A percentile compares a stretch with the other conserved stretches of the same genome.
Conservation (phyloP, 2,797 vertebrate species). For the Hippocampus kuda region DNA sequence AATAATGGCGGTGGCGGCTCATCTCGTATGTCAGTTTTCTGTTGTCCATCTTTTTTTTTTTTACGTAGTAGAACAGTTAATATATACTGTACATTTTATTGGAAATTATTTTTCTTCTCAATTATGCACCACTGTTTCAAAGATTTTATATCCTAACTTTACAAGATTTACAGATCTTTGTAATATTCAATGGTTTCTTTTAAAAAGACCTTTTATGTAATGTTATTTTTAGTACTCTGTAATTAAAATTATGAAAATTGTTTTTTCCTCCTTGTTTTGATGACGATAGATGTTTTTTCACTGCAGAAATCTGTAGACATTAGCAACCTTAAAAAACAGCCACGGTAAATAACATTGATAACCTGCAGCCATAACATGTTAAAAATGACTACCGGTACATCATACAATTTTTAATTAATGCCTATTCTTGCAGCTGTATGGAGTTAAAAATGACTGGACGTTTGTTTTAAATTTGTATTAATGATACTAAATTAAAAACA, state of each 20-base stretch:
- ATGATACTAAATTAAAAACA: no score
- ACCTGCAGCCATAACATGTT: no score
- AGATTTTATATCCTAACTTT: slow-evolving; percentile 77
- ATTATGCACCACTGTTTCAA: slow-evolving; percentile 71
- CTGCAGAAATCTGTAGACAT: no score
- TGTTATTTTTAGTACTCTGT: slow-evolving; percentile 77
- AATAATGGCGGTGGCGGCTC: slow-evolving; percentile 52
- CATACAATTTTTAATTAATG: no score
- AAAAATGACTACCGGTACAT: no score
- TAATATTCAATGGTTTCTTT: slow-evolving; percentile 74
- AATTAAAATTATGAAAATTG: slow-evolving; percentile 69
- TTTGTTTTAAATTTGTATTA: no score
- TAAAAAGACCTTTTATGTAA: slow-evolving; percentile 74
- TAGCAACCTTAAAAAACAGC: no score
- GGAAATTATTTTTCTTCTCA: slow-evolving; percentile 69
- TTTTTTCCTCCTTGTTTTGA: not conserved
- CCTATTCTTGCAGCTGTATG: no score
- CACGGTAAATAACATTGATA: no score
- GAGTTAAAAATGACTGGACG: no score
- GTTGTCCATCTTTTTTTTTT: slow-evolving; percentile 66
- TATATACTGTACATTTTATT: slow-evolving; percentile 72
- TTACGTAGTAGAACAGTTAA: slow-evolving; percentile 72
- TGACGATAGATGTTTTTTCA: no score
- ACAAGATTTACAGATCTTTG: slow-evolving; percentile 73
- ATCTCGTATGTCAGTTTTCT: slow-evolving; percentile 61